These are phyloP conservation scores for Pitta sordida DNA, from an alignment of 2,113 vertebrate species.

Conservation along the genomic window DNA sequence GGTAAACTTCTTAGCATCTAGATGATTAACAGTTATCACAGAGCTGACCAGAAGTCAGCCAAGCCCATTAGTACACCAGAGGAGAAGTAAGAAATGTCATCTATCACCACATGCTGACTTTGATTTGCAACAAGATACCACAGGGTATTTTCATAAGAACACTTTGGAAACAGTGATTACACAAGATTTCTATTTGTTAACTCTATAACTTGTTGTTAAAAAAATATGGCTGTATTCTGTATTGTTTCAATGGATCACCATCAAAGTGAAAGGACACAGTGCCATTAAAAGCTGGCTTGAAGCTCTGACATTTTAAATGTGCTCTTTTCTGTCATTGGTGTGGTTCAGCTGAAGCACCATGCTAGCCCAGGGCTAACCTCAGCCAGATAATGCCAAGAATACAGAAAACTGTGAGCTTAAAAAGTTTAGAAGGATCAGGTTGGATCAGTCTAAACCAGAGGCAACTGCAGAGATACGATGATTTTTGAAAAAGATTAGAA, in stretches of 20 bases:
- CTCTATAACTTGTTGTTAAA: not conserved
- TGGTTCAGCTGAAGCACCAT: not conserved
- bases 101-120: not conserved
- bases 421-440: not conserved
- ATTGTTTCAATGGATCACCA: not conserved
- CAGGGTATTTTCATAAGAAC: slow-evolving; percentile 13
- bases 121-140: slow-evolving; percentile 2
- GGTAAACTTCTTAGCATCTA: not conserved
- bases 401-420: not conserved
- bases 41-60: not conserved
- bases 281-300: not conserved
- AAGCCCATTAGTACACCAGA: not conserved
- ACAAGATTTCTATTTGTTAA: slow-evolving; percentile 8
- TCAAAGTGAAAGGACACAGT: not conserved
- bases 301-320: not conserved
- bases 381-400: not conserved
- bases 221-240: not conserved
- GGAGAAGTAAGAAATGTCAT: not conserved
- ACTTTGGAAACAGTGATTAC: slow-evolving; percentile 23
- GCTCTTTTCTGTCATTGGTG: not conserved
- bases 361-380: not conserved
- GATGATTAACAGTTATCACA: not conserved
- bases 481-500: not conserved
- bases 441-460: not conserved
- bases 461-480: not conserved